A percentile compares a stretch with the other conserved stretches of the same genome.
phyloP scores from a whole-genome alignment of 2,113 vertebrate genomes.

The Brienomyrus longianalis region DNA sequence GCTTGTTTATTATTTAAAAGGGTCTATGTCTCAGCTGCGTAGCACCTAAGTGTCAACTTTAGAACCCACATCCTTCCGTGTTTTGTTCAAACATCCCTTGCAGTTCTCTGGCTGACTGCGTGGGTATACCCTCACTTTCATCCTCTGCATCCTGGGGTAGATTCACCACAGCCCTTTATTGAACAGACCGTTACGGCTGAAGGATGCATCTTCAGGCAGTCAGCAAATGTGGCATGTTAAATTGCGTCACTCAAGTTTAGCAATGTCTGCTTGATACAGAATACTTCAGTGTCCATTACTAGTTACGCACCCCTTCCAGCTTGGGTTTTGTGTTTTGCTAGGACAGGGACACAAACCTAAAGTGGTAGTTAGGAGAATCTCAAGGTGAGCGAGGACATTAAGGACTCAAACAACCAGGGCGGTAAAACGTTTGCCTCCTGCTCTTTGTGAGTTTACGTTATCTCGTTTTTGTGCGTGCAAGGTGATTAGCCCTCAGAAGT shows the following conservation, averaged over 20 bases:
- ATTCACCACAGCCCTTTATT: neutral
- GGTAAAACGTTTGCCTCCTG: constrained; percentile 40
- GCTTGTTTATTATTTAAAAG: neutral
- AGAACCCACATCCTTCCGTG: neutral
- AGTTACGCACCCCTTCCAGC: neutral
- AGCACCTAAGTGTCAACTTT: neutral
- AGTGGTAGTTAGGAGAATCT: neutral
- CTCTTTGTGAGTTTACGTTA: constrained; percentile 24
- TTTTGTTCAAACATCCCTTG: neutral
- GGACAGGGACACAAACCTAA: neutral
- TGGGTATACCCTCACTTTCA: neutral
- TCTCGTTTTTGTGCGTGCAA: neutral
- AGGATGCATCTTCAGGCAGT: neutral
- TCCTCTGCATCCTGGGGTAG: neutral
- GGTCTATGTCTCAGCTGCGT: neutral
- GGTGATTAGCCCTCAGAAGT: neutral
- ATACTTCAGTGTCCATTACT: neutral
- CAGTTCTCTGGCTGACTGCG: neutral
- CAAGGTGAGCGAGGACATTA: constrained; percentile 52
- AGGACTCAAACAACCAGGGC: constrained; percentile 41
- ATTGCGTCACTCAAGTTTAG: neutral
- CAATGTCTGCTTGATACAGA: neutral
- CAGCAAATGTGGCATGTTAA: neutral
- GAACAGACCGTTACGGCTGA: neutral
- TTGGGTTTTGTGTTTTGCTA: neutral